Conservation (phyloP, 2,797 vertebrate genomes). For the Esox lucius region DNA sequence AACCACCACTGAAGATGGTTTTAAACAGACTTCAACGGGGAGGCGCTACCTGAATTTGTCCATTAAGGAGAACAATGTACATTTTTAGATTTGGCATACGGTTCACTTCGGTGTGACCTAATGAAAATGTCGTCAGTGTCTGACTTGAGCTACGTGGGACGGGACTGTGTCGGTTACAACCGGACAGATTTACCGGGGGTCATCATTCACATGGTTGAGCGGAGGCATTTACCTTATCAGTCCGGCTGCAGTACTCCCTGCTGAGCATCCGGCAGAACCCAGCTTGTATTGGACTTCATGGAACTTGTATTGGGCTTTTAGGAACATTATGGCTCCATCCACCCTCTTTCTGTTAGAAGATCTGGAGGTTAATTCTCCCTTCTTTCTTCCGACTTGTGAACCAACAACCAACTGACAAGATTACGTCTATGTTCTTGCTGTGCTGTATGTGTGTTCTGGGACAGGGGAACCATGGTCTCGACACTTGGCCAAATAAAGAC, state of each 20-base stretch:
- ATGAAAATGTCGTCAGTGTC: background rate
- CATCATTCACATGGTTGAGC: background rate
- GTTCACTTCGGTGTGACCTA: background rate
- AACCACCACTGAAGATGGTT: slow-evolving; percentile 33
- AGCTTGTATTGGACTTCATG: slow-evolving; percentile 12
- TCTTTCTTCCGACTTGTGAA: background rate
- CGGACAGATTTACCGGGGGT: background rate
- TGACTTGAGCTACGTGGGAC: background rate
- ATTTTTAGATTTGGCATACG: background rate
- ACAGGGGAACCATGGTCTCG: background rate
- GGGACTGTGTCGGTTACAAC: slow-evolving; percentile 7
- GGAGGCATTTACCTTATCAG: slow-evolving; percentile 12
- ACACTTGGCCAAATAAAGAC: slow-evolving; percentile 21
- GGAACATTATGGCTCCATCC: slow-evolving; percentile 19
- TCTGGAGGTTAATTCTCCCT: background rate
- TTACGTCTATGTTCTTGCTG: background rate
- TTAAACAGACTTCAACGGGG: background rate
- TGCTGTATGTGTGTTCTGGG: background rate
- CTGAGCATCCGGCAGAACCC: slow-evolving; percentile 34
- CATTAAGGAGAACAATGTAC: background rate
- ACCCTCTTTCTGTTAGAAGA: slow-evolving; percentile 35
- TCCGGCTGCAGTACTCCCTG: slow-evolving; percentile 11
- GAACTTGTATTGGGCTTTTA: slow-evolving; percentile 17
- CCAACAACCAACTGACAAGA: background rate
- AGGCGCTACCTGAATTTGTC: background rate